Evolutionary conservation across 2,888 invertebrate species (phyloP).

Genomic region (Bombyx huttoni): DNA sequence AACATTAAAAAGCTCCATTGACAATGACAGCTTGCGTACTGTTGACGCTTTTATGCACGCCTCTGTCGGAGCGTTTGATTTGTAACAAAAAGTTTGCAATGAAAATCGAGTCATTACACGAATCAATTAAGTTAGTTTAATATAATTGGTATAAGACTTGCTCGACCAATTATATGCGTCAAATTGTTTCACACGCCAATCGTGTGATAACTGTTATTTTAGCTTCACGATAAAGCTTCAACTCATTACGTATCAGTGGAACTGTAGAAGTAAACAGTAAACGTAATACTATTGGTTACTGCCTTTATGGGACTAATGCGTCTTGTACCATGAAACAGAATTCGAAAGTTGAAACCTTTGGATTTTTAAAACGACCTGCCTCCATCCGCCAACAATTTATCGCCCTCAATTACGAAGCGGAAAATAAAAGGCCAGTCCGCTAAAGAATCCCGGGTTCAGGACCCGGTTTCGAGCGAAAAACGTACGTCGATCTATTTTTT

Average conservation of each 20-base stretch:
- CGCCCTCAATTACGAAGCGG: slow-evolving; percentile 62
- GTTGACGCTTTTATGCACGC: background rate
- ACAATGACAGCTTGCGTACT: background rate
- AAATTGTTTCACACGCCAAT: slow-evolving; percentile 50
- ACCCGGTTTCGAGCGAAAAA: slow-evolving; percentile 53
- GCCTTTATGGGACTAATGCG: no score
- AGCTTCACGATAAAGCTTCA: slow-evolving; percentile 36
- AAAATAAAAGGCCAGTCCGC: slow-evolving; percentile 43
- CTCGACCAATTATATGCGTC: slow-evolving; percentile 31
- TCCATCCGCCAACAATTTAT: slow-evolving; percentile 59
- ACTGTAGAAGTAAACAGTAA: slow-evolving; percentile 32
- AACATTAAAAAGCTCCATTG: background rate
- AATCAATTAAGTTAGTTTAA: background rate
- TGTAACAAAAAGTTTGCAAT: background rate
- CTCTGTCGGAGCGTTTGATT: background rate
- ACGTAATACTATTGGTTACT: slow-evolving; percentile 9
- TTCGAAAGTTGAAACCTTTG: no score
- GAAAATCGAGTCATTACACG: no score
- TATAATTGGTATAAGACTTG: background rate
- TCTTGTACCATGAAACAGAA: no score
- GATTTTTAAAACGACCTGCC: slow-evolving; percentile 43
- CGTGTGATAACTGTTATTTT: slow-evolving; percentile 48
- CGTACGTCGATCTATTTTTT: slow-evolving; percentile 34
- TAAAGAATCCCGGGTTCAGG: slow-evolving; percentile 54
- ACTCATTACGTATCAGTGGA: slow-evolving; percentile 25